Evolutionary conservation across 2,113 vertebrate species (phyloP).

Genomic region (Ctenodactylus gundi): DNA sequence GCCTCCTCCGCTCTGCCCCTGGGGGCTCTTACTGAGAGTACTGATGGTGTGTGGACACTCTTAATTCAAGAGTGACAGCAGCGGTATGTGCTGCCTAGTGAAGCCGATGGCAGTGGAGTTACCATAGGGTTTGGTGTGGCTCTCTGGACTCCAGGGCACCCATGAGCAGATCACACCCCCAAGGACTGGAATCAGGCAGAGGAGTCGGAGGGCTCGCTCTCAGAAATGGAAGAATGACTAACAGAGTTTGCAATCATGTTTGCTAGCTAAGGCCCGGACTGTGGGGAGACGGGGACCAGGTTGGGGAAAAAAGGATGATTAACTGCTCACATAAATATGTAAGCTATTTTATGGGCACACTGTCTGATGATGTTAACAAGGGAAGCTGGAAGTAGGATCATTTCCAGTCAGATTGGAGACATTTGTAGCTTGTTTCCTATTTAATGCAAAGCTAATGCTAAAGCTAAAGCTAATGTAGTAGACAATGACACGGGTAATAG

Average conservation of each 20-base stretch:
- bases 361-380: conserved; percentile 55
- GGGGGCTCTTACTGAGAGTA: neutral
- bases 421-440: conserved; percentile 69
- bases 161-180: neutral
- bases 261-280: neutral
- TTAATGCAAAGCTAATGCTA: conserved; percentile 68
- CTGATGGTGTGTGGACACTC: neutral
- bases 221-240: neutral
- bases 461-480: conserved; percentile 52
- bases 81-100: neutral
- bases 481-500: conserved; percentile 39
- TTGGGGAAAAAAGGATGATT: neutral
- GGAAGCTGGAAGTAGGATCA: conserved; percentile 46
- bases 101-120: neutral
- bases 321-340: neutral
- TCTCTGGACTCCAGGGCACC: neutral
- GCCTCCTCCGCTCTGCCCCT: neutral
- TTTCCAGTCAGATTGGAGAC: conserved; percentile 46
- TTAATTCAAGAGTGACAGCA: neutral
- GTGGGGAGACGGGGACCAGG: neutral
- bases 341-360: conserved; percentile 25
- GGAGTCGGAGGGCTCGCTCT: neutral
- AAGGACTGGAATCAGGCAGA: neutral
- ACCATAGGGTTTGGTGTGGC: neutral
- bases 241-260: neutral